These are phyloP conservation scores for Mamestra brassicae DNA, from an alignment of 2,888 invertebrate genomes.

Conservation along the genomic window DNA sequence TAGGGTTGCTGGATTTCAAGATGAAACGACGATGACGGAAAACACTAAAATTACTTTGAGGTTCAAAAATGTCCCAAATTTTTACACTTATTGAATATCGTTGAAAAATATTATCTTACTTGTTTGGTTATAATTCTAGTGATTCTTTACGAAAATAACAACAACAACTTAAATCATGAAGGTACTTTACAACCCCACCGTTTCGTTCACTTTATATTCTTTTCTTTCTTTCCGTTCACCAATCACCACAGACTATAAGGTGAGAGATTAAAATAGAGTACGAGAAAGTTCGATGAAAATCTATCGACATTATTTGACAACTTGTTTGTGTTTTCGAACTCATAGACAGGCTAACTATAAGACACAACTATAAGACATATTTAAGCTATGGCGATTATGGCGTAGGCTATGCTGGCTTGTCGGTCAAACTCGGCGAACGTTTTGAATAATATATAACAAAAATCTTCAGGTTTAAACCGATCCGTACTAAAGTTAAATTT, in stretches of 20 bases:
- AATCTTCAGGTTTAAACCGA: no score
- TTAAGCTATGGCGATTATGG: no score
- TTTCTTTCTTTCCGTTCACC: conserved; percentile 8
- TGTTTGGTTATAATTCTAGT: conserved; percentile 33
- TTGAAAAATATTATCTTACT: conserved; percentile 42
- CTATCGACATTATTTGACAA: conserved; percentile 4
- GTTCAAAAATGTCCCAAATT: conserved; percentile 21
- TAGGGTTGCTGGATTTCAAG: conserved; percentile 68
- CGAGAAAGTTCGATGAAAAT: neutral
- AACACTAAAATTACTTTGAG: conserved; percentile 66
- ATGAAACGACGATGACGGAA: conserved; percentile 64
- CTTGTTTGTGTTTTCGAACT: conserved; percentile 16
- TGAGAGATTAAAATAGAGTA: neutral
- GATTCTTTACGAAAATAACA: conserved; percentile 46
- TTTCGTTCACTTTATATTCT: conserved; percentile 40
- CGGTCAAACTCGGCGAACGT: neutral
- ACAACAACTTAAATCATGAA: conserved; percentile 55
- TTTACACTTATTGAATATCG: neutral
- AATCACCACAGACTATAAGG: conserved; percentile 5
- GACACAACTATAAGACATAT: no score
- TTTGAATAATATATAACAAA: no score
- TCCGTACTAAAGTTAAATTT: no score
- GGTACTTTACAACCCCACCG: conserved; percentile 24
- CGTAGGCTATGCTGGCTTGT: no score
- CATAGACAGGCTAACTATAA: neutral